Evolutionary conservation across 2,888 invertebrate genomes (phyloP), one percentile per base, ranked within the genome.

Genomic region (Thereva nobilitata): DNA sequence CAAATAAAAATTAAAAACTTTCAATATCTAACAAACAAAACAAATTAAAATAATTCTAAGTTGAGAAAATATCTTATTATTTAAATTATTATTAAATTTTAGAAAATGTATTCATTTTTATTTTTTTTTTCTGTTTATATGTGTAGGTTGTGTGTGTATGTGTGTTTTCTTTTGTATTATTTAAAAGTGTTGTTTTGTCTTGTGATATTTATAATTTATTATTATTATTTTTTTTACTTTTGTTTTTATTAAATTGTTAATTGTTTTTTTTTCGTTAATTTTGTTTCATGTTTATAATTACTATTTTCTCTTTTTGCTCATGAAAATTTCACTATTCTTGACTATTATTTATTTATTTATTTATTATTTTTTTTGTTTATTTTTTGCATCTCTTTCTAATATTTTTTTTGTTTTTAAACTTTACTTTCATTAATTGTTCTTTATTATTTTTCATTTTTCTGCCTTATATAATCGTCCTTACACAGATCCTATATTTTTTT

Each of bases 171-270:
- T 23, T 23, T 23, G 23, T 23, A 23, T 23, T 23, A 23, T 23
- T 23, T 23, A 23, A 23, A 23, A 23, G 42, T 64, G n/a, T 63
- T 35, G 40, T 44, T 53, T 35, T 12, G 38, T 59, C 10, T 64
- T 64, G 42, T 64, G 34, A 44, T 64, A 44, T 44, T 53, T 44
- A 53, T 44, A 49, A 45, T 61, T 52, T 52, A 53, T 40, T 53
- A 53, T 53, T 64, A 53, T 64, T 63, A 64, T 50, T 50, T 52
- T 53, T 52, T 35, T 53, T 23, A 23, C 23, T 23, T 23, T 64
- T 64, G 42, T 64, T 12, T 42, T 64, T 42, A 37, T 23, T 23
- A 49, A 45, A 50, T 52, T 52, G 37, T 40, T 53, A 53, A 50
- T 64, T 64, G 52, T 42, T 49, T 37, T 52, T 49, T 63, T 53